Evolutionary conservation across 2,888 invertebrate genomes (phyloP).

Genomic region (Machimus atricapillus): DNA sequence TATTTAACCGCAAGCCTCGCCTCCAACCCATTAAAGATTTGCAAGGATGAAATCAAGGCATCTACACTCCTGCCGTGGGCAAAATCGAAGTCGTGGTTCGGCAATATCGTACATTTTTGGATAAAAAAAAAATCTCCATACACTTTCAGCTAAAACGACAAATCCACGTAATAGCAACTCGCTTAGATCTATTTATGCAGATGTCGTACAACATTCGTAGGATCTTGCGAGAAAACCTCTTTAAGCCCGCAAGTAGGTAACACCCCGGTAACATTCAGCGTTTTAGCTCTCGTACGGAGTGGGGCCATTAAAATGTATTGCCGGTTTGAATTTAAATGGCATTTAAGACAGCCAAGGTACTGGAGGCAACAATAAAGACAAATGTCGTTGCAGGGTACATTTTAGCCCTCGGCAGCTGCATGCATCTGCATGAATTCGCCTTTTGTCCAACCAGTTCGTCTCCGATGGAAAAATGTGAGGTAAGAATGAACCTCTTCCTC

Average conservation of each 20-base stretch:
- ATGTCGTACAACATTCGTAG: not conserved
- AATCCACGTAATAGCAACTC: not conserved
- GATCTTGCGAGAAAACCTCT: not conserved
- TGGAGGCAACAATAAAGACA: not conserved
- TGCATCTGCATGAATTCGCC: conserved; percentile 20
- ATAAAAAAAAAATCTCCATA: not conserved
- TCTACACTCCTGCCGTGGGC: not conserved
- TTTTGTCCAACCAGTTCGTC: conserved; percentile 19
- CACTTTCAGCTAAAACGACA: not conserved
- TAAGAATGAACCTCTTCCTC: conserved; percentile 12
- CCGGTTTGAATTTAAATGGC: conserved; percentile 17
- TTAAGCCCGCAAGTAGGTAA: not conserved
- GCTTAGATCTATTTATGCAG: not conserved
- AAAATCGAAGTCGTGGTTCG: not conserved
- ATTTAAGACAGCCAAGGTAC: not conserved
- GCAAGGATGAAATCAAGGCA: not conserved
- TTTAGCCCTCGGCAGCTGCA: not conserved
- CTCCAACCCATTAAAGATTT: not conserved
- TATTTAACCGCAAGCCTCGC: not conserved
- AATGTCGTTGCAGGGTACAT: conserved; percentile 17
- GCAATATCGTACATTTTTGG: not conserved
- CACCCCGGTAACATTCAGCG: not conserved
- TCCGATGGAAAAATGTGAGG: conserved; percentile 19
- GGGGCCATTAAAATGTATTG: conserved; percentile 15
- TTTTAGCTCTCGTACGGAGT: not conserved